Conservation (phyloP, 2,888 invertebrate genomes). For the Micropterix aruncella region DNA sequence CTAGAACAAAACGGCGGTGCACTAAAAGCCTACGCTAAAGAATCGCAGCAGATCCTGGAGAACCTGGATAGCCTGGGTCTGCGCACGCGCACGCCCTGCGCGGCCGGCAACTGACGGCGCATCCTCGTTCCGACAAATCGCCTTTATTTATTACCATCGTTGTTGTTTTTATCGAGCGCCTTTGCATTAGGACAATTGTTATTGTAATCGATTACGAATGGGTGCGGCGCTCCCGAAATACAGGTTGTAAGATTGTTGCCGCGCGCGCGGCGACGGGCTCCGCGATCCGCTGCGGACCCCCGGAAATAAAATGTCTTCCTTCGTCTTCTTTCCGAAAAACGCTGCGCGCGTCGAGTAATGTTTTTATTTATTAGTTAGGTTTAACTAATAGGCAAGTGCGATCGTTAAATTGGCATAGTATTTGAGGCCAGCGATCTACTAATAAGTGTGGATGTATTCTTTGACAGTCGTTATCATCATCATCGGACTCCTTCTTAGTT, state of each 20-base stretch:
- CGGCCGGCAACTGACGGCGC: slow-evolving; percentile 11
- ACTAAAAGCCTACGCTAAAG: background rate
- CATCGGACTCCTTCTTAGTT: too few relatives aligned
- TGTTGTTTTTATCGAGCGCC: background rate
- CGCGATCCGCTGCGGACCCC: background rate
- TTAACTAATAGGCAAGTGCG: too few relatives aligned
- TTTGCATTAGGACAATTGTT: background rate
- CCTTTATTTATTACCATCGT: background rate
- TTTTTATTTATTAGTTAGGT: too few relatives aligned
- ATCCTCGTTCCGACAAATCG: slow-evolving; percentile 1
- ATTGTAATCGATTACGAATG: background rate
- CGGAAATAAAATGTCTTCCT: background rate
- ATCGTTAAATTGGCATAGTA: too few relatives aligned
- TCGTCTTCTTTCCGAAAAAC: too few relatives aligned
- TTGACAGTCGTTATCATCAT: too few relatives aligned
- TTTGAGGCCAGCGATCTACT: too few relatives aligned
- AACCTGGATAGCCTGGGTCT: slow-evolving; percentile 4
- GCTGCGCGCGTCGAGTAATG: too few relatives aligned
- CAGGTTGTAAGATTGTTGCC: background rate
- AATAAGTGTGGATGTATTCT: too few relatives aligned
- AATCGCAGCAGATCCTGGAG: background rate
- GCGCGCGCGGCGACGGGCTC: background rate
- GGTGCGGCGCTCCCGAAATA: background rate
- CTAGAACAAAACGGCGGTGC: background rate
- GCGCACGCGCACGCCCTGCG: slow-evolving; percentile 9